These are phyloP conservation scores for Falco cherrug DNA, from an alignment of 2,797 vertebrate species.

Conservation along the genomic window DNA sequence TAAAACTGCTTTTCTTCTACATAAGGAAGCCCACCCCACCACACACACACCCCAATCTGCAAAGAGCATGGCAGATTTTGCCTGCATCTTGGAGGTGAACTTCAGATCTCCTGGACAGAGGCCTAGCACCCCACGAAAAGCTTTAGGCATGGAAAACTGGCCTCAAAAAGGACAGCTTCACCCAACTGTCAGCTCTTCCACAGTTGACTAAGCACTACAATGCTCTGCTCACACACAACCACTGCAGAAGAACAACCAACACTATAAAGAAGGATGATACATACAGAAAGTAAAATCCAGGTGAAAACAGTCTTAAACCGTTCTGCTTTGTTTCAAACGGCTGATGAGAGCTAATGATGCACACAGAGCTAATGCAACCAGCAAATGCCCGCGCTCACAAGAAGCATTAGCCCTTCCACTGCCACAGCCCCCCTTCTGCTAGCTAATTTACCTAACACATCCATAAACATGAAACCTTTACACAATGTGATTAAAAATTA, in stretches of 20 bases:
- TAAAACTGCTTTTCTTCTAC: background rate
- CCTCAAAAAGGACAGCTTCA: background rate
- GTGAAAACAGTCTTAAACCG: background rate
- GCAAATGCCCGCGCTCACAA: background rate
- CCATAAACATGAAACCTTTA: background rate
- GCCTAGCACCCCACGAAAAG: background rate
- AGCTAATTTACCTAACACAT: background rate
- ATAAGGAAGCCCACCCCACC: background rate
- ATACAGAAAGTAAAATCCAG: background rate
- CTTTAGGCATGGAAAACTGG: background rate
- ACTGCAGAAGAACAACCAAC: background rate
- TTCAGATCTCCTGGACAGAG: background rate
- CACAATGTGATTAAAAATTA: background rate
- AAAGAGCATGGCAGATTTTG: background rate
- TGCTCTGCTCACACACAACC: background rate
- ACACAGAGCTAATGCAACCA: background rate
- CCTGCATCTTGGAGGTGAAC: background rate
- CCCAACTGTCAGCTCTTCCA: background rate
- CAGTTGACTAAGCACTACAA: background rate
- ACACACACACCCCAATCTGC: background rate
- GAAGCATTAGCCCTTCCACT: background rate
- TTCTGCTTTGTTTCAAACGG: background rate
- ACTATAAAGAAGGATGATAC: background rate
- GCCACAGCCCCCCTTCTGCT: background rate
- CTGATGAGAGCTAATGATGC: background rate